Percentiles rank a stretch among this genome's conserved stretches.
These are phyloP conservation scores for Polydrusus tereticollis DNA, from an alignment of 2,888 invertebrate genomes.

Conservation along the genomic window DNA sequence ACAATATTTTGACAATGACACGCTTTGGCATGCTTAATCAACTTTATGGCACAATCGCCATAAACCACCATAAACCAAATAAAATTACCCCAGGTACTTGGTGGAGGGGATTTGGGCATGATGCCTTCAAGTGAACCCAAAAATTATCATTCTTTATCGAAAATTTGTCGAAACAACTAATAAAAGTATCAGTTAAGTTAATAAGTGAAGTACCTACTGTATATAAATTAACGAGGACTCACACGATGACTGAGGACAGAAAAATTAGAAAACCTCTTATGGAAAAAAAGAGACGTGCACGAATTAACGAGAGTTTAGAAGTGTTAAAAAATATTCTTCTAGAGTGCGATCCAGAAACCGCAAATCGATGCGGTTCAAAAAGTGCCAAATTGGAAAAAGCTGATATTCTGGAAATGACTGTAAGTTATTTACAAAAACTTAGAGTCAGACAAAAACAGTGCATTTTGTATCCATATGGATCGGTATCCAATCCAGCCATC, in stretches of 20 bases:
- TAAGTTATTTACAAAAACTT: constrained; percentile 67
- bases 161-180: constrained; percentile 24
- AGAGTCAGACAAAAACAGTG: constrained; percentile 7
- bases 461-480: constrained; percentile 2
- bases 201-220: background rate
- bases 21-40: constrained; percentile 38
- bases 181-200: background rate
- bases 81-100: constrained; percentile 28
- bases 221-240: background rate
- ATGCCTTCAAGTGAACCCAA: constrained; percentile 9
- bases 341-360: constrained; percentile 51
- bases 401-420: constrained; percentile 55
- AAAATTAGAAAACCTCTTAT: constrained; percentile 55
- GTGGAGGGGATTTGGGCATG: constrained; percentile 14
- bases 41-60: constrained; percentile 21
- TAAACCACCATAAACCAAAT: constrained; percentile 39
- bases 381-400: constrained; percentile 55
- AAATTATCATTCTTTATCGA: constrained; percentile 11
- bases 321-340: constrained; percentile 51
- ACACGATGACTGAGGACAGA: constrained; percentile 43
- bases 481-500: background rate
- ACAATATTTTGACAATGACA: constrained; percentile 26
- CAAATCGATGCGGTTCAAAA: constrained; percentile 35
- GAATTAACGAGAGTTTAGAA: constrained; percentile 56
- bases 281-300: constrained; percentile 55